Conservation (phyloP, 2,113 vertebrate genomes). For the Anthoscopus minutus region DNA sequence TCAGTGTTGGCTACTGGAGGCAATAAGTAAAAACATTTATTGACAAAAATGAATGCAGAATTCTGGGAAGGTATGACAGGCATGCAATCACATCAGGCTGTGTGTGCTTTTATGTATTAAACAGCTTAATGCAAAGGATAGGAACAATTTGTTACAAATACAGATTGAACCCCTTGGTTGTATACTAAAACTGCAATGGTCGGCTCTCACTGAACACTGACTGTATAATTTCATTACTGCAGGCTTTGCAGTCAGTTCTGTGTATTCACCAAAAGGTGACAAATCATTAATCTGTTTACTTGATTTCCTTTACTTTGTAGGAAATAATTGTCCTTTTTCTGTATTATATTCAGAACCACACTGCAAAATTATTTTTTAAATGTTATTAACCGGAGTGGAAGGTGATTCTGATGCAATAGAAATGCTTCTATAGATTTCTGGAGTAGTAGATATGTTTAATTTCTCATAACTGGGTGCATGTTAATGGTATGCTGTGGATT, state of each 20-base stretch:
- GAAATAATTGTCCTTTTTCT: not conserved
- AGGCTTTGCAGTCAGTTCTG: not conserved
- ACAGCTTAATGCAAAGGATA: not conserved
- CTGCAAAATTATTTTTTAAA: not conserved
- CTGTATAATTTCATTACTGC: not conserved
- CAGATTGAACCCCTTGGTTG: not conserved
- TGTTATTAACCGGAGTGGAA: not conserved
- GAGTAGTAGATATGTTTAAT: not conserved
- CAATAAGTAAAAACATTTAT: not conserved
- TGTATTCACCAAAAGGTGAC: not conserved
- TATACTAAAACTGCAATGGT: not conserved
- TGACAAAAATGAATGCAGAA: not conserved
- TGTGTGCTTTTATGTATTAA: not conserved
- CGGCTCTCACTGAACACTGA: not conserved
- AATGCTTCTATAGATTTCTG: not conserved
- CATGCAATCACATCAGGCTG: not conserved
- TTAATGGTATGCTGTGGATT: not conserved
- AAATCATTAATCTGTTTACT: not conserved
- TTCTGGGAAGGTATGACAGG: not conserved
- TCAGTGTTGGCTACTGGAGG: not conserved
- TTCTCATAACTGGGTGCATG: not conserved
- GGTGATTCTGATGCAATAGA: not conserved
- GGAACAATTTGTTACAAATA: not conserved
- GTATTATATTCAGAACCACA: not conserved
- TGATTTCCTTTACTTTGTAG: not conserved